Base-by-base conservation (phyloP, 2,113 vertebrate species). In the Laterallus jamaicensis region DNA sequence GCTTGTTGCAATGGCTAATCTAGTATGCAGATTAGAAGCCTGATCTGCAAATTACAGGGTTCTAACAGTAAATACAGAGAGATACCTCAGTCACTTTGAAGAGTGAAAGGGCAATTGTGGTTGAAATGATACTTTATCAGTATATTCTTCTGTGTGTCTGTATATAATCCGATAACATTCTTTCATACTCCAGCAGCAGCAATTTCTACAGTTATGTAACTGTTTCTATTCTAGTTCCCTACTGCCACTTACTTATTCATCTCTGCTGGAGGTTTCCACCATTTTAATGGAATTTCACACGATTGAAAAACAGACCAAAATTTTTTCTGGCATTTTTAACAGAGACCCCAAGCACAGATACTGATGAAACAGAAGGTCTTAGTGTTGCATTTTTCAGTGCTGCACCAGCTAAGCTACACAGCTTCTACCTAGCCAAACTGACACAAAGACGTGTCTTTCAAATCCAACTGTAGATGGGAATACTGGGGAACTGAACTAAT, bases 11-110 rank as follows among this genome's bases (percentile, higher is more conserved):
- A 3, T 77, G 70, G 68, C 59, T 73, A 49, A 47, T 26, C 17
- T 37, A 4, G 17, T 25, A 29, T 35, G n/a, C 88, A 88, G 59
- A 64, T 71, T 54, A 54, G 58, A 88, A 78, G 58, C 31, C 47
- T 88, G 60, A 93, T 94, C 87, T 86, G 60, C 86, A 94, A 92
- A 95, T 96, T 88, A 95, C 69, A 93, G 90, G 58, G 52, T 79
- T 92, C 66, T 55, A 26, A 37, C 35, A 69, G 49, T 90, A 94
- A 86, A 88, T 79, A 52, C 4, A 96, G 76, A 52, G 67, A 70
- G 58, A 54, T 90, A 89, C 5, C 1, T 3, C 63, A 82, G 2
- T 78, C 42, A 12, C 83, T 92, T 75, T 84, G 75, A 93, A 93
- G 66, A 90, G 14, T 73, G 40, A 70, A 92, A 87, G 66, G 44